These are phyloP conservation scores for Parnassius mnemosyne DNA, from an alignment of 2,888 invertebrate genomes.

Conservation along the genomic window DNA sequence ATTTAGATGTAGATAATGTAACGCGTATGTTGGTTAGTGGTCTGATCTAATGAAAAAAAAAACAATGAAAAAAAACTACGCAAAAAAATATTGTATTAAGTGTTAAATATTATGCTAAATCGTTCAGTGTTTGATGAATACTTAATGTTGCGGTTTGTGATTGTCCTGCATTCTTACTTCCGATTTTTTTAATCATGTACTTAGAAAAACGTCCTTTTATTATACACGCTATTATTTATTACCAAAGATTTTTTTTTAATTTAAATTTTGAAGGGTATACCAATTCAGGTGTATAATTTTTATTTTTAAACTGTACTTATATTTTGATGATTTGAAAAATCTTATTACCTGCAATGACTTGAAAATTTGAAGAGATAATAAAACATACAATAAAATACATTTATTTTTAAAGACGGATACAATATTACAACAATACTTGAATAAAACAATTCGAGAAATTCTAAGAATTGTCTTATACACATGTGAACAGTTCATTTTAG, in stretches of 20 bases:
- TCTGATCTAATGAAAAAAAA: constrained; percentile 58
- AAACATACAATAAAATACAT: too few species aligned
- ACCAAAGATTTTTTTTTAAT: constrained; percentile 1
- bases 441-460: too few species aligned
- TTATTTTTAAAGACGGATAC: too few species aligned
- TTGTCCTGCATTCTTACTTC: constrained; percentile 17
- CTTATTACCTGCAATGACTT: too few species aligned
- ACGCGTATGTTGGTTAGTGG: constrained; percentile 57
- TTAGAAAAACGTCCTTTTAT: constrained; percentile 11
- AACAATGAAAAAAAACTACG: constrained; percentile 42
- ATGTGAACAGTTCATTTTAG: too few species aligned
- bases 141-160: constrained; percentile 46
- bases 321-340: too few species aligned
- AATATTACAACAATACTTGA: too few species aligned
- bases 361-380: too few species aligned
- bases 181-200: constrained; percentile 8
- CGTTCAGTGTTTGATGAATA: constrained; percentile 60
- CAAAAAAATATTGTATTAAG: constrained; percentile 65
- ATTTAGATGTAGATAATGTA: constrained; percentile 59
- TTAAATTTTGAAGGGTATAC: neutral
- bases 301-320: too few species aligned
- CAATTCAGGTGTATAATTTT: too few species aligned
- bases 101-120: constrained; percentile 70
- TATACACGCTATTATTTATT: constrained; percentile 5
- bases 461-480: too few species aligned